These are phyloP conservation scores for Thermophis baileyi DNA, from an alignment of 2,113 vertebrate species.

Conservation along the genomic window DNA sequence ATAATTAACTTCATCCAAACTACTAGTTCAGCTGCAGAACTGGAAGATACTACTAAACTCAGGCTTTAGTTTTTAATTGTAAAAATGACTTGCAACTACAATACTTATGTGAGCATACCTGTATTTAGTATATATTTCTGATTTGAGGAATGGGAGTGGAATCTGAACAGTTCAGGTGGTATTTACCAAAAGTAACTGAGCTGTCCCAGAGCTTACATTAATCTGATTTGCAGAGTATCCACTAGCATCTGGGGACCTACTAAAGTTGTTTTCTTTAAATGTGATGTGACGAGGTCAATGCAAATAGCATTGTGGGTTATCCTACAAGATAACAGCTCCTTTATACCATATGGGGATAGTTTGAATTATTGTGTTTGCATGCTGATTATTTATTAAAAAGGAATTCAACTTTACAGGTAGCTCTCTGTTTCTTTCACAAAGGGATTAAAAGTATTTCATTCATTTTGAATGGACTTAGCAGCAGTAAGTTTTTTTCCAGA, in stretches of 20 bases:
- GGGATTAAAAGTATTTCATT: slow-evolving; percentile 54
- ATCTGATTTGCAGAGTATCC: slow-evolving; percentile 66
- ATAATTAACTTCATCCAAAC: not conserved
- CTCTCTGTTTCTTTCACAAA: slow-evolving; percentile 45
- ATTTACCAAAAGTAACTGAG: slow-evolving; percentile 60
- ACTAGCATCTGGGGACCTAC: slow-evolving; percentile 51
- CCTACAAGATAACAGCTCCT: slow-evolving; percentile 54
- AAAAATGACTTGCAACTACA: slow-evolving; percentile 30
- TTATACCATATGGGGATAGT: slow-evolving; percentile 58
- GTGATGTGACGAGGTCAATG: slow-evolving; percentile 61
- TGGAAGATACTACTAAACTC: slow-evolving; percentile 9
- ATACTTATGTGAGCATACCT: slow-evolving; percentile 17
- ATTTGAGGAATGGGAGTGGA: not conserved
- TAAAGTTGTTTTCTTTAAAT: slow-evolving; percentile 66
- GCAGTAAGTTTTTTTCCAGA: slow-evolving; percentile 39
- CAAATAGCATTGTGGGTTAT: slow-evolving; percentile 41
- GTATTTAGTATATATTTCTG: slow-evolving; percentile 25
- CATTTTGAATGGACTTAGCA: slow-evolving; percentile 53
- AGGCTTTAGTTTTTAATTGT: slow-evolving; percentile 40
- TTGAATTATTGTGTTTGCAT: slow-evolving; percentile 51
- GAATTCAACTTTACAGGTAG: slow-evolving; percentile 43
- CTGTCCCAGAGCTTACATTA: slow-evolving; percentile 65
- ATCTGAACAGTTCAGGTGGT: slow-evolving; percentile 55
- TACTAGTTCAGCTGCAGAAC: not conserved
- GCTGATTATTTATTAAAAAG: slow-evolving; percentile 60